A percentile compares a stretch with the other conserved stretches of the same genome.
Conservation (phyloP, 2,113 vertebrate genomes). For the Platycercus adscitus region DNA sequence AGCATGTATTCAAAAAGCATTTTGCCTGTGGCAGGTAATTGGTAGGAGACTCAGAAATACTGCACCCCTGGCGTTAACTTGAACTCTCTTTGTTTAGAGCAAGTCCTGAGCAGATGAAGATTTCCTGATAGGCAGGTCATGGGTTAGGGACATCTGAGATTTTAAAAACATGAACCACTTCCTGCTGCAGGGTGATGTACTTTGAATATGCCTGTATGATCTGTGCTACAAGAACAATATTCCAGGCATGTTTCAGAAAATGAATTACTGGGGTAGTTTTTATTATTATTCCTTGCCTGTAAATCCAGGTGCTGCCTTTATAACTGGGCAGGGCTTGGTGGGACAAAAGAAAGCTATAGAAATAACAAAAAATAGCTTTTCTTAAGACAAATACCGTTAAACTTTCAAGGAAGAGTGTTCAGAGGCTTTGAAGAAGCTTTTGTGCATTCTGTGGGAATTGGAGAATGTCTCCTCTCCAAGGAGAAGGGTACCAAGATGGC, state of each 20-base stretch:
- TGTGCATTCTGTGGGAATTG: background rate
- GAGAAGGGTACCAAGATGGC: background rate
- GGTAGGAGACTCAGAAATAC: background rate
- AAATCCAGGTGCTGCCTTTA: background rate
- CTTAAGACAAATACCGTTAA: background rate
- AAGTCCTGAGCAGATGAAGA: background rate
- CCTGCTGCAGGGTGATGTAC: background rate
- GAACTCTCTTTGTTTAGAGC: background rate
- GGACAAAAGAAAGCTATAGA: background rate
- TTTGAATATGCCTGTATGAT: background rate
- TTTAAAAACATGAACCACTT: background rate
- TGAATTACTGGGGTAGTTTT: background rate
- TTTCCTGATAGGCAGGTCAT: background rate
- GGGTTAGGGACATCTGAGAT: background rate
- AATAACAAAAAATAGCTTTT: background rate
- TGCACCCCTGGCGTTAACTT: background rate
- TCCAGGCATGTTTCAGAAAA: background rate
- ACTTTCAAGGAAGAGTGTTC: background rate
- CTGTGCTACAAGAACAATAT: background rate
- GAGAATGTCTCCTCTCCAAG: background rate
- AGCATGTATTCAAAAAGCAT: background rate
- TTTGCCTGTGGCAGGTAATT: background rate
- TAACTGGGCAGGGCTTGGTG: background rate
- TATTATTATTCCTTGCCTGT: background rate
- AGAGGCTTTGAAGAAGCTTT: background rate